Percentiles rank a stretch among this genome's conserved stretches.
phyloP scores from a whole-genome alignment of 2,888 invertebrate species.

The Escarpia spicata region DNA sequence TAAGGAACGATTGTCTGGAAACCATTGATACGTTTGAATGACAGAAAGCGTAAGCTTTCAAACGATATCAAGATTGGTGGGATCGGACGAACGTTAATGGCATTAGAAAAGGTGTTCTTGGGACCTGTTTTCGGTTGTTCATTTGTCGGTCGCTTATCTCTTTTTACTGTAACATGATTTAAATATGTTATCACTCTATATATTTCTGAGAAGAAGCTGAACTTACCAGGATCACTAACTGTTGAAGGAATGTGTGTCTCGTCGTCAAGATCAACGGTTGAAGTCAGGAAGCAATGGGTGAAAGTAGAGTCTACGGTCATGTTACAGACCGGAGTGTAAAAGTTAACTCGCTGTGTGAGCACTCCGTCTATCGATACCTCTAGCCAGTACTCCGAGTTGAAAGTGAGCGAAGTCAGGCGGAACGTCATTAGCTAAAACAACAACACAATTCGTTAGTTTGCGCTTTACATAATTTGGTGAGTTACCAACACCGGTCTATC shows the following conservation, averaged over 20 bases:
- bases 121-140: too few species aligned
- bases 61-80: too few species aligned
- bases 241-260: not conserved
- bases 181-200: not conserved
- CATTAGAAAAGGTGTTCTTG: too few species aligned
- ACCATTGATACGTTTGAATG: too few species aligned
- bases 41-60: too few species aligned
- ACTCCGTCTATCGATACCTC: not conserved
- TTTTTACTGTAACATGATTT: too few species aligned
- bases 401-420: not conserved
- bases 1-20: too few species aligned
- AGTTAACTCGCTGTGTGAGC: not conserved
- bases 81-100: too few species aligned
- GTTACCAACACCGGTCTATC: not conserved
- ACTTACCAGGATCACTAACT: not conserved
- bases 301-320: not conserved
- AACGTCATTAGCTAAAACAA: not conserved
- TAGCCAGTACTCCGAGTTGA: not conserved
- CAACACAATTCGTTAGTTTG: not conserved
- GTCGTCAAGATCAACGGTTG: not conserved
- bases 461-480: not conserved
- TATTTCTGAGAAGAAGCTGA: not conserved
- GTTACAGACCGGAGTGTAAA: not conserved
- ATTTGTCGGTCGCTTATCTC: too few species aligned
- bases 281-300: not conserved